A percentile compares a stretch with the other conserved stretches of the same genome.
Evolutionary conservation across 1,140 invertebrate species (phyloP).

Genomic region (Eupeodes corollae): DNA sequence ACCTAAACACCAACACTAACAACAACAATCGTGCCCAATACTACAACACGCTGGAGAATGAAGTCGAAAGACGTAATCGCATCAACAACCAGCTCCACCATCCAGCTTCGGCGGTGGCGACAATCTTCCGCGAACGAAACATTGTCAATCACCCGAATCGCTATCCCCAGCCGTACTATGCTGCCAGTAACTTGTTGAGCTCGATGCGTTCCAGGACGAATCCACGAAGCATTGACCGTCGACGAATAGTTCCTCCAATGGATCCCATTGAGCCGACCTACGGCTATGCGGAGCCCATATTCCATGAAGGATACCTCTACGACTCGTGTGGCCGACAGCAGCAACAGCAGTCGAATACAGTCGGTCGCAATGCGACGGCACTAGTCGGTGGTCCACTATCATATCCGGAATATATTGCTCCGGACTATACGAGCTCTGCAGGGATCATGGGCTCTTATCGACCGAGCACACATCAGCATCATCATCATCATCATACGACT

Average conservation of each 20-base stretch:
- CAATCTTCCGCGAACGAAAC: conserved; percentile 31
- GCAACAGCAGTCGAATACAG: not conserved
- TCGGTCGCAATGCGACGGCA: conserved; percentile 12
- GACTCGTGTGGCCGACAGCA: conserved; percentile 45
- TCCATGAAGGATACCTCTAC: conserved; percentile 54
- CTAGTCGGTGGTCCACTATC: conserved; percentile 16
- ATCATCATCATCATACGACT: conserved; percentile 37
- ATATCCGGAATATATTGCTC: conserved; percentile 19
- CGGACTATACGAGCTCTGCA: conserved; percentile 13
- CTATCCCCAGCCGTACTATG: conserved; percentile 22
- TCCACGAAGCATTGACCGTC: conserved; percentile 46
- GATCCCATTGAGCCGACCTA: conserved; percentile 22
- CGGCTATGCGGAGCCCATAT: conserved; percentile 39
- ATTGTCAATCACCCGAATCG: conserved; percentile 15
- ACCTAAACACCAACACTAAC: conserved; percentile 6
- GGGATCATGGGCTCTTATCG: conserved; percentile 1
- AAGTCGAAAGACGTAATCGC: conserved; percentile 32
- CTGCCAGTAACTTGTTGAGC: conserved; percentile 17
- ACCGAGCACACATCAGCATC: conserved; percentile 11
- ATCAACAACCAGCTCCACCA: conserved; percentile 33
- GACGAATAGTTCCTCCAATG: conserved; percentile 25
- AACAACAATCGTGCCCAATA: conserved; percentile 19
- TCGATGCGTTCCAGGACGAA: conserved; percentile 37
- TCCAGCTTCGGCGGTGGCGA: conserved; percentile 15
- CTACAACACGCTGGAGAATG: conserved; percentile 31